These are phyloP conservation scores for Chroicocephalus ridibundus DNA, from an alignment of 2,113 vertebrate species.

Conservation along the genomic window DNA sequence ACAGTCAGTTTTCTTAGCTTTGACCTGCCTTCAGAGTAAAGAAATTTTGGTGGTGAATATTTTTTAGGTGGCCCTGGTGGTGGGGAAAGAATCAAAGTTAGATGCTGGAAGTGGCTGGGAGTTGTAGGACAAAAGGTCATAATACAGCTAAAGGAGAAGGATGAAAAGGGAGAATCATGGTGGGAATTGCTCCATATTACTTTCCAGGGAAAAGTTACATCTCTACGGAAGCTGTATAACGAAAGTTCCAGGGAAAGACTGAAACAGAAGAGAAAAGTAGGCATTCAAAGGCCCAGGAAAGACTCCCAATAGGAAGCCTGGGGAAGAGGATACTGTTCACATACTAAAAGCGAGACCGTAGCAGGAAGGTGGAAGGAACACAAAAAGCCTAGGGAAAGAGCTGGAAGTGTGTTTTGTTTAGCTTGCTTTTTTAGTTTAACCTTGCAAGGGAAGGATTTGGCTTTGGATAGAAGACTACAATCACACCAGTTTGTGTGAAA, in stretches of 20 bases:
- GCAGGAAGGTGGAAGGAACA: background rate
- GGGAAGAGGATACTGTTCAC: background rate
- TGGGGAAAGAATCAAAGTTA: background rate
- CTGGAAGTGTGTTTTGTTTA: background rate
- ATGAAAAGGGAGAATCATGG: constrained; percentile 1
- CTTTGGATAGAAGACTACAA: background rate
- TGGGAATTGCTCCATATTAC: constrained; percentile 19
- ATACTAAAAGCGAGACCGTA: background rate
- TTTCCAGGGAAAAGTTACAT: background rate
- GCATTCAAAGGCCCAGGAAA: background rate
- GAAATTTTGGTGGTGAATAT: background rate
- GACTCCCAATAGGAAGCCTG: background rate
- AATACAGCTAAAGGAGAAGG: background rate
- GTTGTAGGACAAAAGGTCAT: background rate
- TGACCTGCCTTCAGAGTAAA: background rate
- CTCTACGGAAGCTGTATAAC: background rate
- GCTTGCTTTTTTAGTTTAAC: background rate
- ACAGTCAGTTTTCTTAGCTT: background rate
- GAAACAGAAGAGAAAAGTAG: background rate
- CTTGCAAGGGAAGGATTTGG: background rate
- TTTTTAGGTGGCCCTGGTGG: background rate
- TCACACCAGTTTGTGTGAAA: background rate
- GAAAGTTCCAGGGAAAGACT: background rate
- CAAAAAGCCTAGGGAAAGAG: background rate
- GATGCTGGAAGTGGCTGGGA: background rate